Evolutionary conservation across 2,888 invertebrate genomes (phyloP), one percentile per base, ranked within the genome.

Genomic region (Vanessa cardui): DNA sequence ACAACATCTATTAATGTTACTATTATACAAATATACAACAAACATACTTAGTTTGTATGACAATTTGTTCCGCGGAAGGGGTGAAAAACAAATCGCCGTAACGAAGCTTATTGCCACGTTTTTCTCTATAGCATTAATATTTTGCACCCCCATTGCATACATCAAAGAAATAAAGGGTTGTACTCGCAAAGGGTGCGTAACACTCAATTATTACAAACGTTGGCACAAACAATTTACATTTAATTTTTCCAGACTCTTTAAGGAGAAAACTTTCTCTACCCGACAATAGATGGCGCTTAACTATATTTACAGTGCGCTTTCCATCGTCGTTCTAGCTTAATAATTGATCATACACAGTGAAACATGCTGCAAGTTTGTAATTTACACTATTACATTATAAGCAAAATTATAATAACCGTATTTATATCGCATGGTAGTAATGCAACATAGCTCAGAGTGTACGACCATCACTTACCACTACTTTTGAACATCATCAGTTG

Each of bases 401-500:
- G 66, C 62, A 63, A 69, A 69, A 69, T 39, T 70, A 68, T 72
- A 76, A 74, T 54, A 26, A 54, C 7, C 52, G 52, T 54, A 54
- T 31, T 54, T 54, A 71, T 75, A 78, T 77, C 73, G 66, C 74
- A 75, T 61, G 62, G 64, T 71, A 73, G 66, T 70, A 71, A 74
- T 74, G 69, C 76, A 81, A 79, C 82, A 82, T 78, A 80, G 72
- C 73, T 85, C 84, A 84, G 82, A 76, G 80, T 79, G 82, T 82
- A 80, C 78, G 83, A 80, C 79, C 78, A 76, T 70, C 46, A 71
- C 87, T 89, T 90, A 90, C 71, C 67, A 74, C 85, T 91, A 90
- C 77, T 80, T 92, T 92, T 92, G 92, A 92, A 92, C 92, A 91
- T 92, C 88, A 89, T 91, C 92, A 92, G 92, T 91, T 90, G 88